A percentile compares a stretch with the other conserved stretches of the same genome.
Conservation (phyloP, 2,797 vertebrate species). For the Pseudochirops corinnae region DNA sequence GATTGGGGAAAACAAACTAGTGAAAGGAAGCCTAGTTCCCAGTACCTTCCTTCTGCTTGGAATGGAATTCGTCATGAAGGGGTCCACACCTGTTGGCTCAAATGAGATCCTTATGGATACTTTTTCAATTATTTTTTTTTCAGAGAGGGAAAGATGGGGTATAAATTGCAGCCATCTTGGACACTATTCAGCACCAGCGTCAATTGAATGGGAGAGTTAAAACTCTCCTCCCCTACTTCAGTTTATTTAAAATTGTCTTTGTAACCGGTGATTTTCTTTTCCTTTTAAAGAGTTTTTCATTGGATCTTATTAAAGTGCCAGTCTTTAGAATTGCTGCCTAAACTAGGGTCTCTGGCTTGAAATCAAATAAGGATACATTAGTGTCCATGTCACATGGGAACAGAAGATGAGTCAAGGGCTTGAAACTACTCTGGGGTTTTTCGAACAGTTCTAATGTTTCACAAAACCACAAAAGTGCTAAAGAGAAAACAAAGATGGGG, state of each 20-base stretch:
- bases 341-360: not conserved
- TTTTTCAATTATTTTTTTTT: not conserved
- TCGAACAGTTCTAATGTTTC: constrained; percentile 52
- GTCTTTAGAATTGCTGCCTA: not conserved
- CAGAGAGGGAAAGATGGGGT: too few species aligned
- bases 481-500: constrained; percentile 50
- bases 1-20: not conserved
- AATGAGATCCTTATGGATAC: not conserved
- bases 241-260: not conserved
- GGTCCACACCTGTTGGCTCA: not conserved
- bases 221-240: not conserved
- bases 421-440: constrained; percentile 28
- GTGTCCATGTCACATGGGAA: not conserved
- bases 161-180: not conserved
- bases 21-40: not conserved
- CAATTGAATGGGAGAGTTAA: too few species aligned
- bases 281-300: not conserved
- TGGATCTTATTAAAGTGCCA: not conserved
- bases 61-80: not conserved
- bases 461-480: constrained; percentile 36
- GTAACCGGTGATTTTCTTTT: not conserved
- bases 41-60: not conserved
- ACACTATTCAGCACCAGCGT: not conserved
- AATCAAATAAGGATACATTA: not conserved
- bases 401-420: constrained; percentile 16